phyloP scores from a whole-genome alignment of 2,888 invertebrate species.

The Tethea ocularis region DNA sequence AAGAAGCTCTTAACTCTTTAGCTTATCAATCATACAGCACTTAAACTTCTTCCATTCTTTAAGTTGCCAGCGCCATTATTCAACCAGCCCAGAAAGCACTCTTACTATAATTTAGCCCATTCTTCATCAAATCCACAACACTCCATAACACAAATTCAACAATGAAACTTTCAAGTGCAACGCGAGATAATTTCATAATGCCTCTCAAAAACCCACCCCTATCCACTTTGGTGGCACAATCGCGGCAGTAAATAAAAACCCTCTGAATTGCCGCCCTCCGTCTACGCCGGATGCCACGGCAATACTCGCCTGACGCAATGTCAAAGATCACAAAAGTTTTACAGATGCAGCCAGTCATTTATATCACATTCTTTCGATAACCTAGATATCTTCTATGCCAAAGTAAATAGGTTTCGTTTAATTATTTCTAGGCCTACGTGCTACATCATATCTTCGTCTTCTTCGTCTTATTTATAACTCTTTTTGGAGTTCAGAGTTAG shows the following conservation, averaged over 20 bases:
- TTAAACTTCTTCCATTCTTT: too few relatives aligned
- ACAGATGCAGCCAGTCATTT: not conserved
- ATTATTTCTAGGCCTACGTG: too few relatives aligned
- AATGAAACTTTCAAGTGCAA: conserved; percentile 12
- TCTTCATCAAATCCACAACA: not conserved
- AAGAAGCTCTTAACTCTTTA: too few relatives aligned
- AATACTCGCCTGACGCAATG: conserved; percentile 2
- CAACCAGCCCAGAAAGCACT: too few relatives aligned
- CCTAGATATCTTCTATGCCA: too few relatives aligned
- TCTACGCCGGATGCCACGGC: conserved; percentile 43
- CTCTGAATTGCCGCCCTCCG: conserved; percentile 41
- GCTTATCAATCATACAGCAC: too few relatives aligned
- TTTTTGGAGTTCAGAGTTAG: too few relatives aligned
- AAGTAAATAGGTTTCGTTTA: too few relatives aligned
- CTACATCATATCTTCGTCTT: too few relatives aligned
- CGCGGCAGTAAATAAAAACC: conserved; percentile 43
- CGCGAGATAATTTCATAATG: conserved; percentile 22
- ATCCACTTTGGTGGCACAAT: conserved; percentile 28
- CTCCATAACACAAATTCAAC: not conserved
- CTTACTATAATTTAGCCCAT: not conserved
- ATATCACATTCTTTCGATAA: too few relatives aligned
- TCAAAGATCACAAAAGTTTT: not conserved
- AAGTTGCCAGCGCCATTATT: too few relatives aligned
- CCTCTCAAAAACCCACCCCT: conserved; percentile 13
- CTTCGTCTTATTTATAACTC: too few relatives aligned